Evolutionary conservation across 2,113 vertebrate species (phyloP), one percentile per base, ranked within the genome.

Genomic region (Salvelinus fontinalis): DNA sequence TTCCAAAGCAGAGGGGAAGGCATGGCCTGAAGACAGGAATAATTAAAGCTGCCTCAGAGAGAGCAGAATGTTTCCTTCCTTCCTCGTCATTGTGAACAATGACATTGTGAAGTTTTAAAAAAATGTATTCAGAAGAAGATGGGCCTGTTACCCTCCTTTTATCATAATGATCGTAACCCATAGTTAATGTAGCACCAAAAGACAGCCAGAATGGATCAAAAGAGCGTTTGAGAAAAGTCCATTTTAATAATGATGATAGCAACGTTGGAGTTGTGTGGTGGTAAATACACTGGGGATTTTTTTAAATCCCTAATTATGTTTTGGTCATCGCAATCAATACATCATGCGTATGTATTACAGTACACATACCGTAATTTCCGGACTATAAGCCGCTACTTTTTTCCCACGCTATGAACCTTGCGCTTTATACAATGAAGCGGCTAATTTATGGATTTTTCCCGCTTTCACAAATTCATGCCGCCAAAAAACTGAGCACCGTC

Each of bases 181-280:
- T 77, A 79, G 85, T 86, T 90, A 90, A 92, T 90, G 81, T 86
- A 84, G 74, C 83, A 87, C 86, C 91, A 90, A 92, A 90, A 80
- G 75, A 71, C 34, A 1, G 77, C 78, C 83, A 81, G 89, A 92
- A 89, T 80, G 80, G 81, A 74, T 88, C 74, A 81, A 44, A 9
- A 0, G 2, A 2, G 39, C 9, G 9, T 44, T 44, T 44, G 39
- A 44, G 9, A 44, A 44, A 44, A 44, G 39, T 44, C 9, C 0
- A 86, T 7, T 34, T 7, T 1, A 51, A 71, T 79, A 75, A 83
- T 67, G 83, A 88, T 90, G 88, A 87, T 74, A 84, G 87, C 88
- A 90, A 89, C 85, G 83, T 67, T 75, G 78, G n/a, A n/a, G n/a
- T n/a, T n/a, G n/a, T 49, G 29, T 67, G 11, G 54, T 5, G 8